Conservation (phyloP, 2,113 vertebrate species). For the Ictalurus punctatus region DNA sequence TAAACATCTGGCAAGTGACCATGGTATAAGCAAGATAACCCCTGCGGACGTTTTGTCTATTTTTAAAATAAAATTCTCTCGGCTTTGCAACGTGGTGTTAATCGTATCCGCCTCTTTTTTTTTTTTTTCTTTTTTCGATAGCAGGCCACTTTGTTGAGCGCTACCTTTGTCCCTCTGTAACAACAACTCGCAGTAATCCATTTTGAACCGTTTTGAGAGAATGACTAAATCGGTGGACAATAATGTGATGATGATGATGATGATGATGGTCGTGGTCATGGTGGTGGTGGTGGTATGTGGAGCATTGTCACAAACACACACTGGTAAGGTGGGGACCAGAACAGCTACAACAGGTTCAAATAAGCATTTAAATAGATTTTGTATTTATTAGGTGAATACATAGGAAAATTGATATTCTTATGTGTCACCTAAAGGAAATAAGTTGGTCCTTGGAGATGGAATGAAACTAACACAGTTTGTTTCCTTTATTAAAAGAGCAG, state of each 20-base stretch:
- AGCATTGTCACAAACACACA: not conserved
- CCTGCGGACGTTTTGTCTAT: not conserved
- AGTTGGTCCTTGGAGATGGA: conserved; percentile 16
- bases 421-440: conserved; percentile 33
- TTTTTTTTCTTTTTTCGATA: not conserved
- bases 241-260: not conserved
- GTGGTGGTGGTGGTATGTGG: not conserved
- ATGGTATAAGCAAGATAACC: not conserved
- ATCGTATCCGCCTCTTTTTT: not conserved
- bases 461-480: conserved; percentile 37
- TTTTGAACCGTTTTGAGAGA: not conserved
- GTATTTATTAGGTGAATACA: not conserved
- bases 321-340: not conserved
- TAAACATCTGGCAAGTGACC: not conserved
- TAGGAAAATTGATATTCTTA: conserved; percentile 12
- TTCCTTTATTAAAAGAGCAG: conserved; percentile 39
- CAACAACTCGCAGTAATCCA: not conserved
- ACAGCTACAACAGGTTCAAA: not conserved
- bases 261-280: not conserved
- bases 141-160: not conserved
- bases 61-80: not conserved
- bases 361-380: not conserved
- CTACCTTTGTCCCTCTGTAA: not conserved
- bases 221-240: not conserved
- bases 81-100: not conserved